Conservation (phyloP, 2,797 vertebrate genomes). For the Sebastes diaconus region DNA sequence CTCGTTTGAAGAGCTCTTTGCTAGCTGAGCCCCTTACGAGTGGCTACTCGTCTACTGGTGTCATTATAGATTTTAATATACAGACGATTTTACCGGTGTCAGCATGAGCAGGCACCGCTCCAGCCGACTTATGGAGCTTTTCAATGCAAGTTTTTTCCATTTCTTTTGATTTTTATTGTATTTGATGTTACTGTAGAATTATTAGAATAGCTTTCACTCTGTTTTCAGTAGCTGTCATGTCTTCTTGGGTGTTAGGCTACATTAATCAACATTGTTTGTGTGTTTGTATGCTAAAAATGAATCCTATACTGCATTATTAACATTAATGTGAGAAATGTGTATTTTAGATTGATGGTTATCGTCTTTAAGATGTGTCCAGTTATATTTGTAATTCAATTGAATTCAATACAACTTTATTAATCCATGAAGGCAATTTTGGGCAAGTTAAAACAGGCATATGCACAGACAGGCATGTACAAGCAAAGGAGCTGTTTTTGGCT, state of each 20-base stretch:
- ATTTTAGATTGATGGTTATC: neutral
- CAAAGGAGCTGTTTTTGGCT: too few species aligned
- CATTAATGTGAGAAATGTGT: neutral
- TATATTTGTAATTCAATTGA: neutral
- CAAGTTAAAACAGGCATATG: too few species aligned
- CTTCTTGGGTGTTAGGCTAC: neutral
- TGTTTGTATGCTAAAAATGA: neutral
- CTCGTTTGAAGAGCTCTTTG: conserved; percentile 22
- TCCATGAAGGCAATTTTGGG: too few species aligned
- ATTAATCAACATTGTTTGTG: neutral
- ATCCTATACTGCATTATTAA: neutral
- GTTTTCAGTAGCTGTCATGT: neutral
- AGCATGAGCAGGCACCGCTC: conserved; percentile 66
- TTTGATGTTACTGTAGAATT: conserved; percentile 3
- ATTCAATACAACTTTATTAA: too few species aligned
- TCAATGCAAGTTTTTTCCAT: conserved; percentile 64
- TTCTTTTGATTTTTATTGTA: neutral
- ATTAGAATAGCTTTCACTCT: neutral
- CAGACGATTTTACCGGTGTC: conserved; percentile 2
- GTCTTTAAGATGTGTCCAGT: neutral
- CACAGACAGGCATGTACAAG: too few species aligned
- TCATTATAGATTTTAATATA: conserved; percentile 7
- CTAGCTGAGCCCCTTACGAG: conserved; percentile 22
- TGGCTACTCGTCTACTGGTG: neutral
- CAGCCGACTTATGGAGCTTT: conserved; percentile 62